phyloP scores from a whole-genome alignment of 2,113 vertebrate genomes.

The Amazona guildingii region DNA sequence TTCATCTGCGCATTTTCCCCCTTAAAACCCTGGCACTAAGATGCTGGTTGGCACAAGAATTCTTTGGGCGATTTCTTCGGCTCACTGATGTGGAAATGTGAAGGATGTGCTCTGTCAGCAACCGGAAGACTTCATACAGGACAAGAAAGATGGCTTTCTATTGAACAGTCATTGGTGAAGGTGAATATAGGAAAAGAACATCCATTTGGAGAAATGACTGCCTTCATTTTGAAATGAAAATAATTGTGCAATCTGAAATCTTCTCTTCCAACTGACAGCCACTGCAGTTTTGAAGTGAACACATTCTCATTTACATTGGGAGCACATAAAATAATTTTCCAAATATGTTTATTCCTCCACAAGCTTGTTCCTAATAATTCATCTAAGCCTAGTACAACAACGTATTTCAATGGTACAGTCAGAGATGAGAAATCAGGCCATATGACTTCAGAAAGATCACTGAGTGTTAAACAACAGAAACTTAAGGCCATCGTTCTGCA shows the following conservation, averaged over 20 bases:
- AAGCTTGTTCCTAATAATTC: neutral
- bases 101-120: neutral
- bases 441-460: neutral
- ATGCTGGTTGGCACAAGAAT: neutral
- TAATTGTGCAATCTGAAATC: neutral
- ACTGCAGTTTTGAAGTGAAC: neutral
- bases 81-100: neutral
- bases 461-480: neutral
- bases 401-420: rapidly evolving
- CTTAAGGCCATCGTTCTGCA: neutral
- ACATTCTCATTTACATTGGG: neutral
- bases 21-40: neutral
- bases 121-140: neutral
- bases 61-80: neutral
- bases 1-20: neutral
- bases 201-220: neutral
- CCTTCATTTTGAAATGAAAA: neutral
- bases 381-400: rapidly evolving
- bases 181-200: neutral
- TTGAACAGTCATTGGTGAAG: neutral
- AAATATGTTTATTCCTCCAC: neutral
- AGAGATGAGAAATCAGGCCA: neutral
- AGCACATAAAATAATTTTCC: neutral
- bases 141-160: neutral
- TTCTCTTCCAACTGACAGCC: neutral